Evolutionary conservation across 2,888 invertebrate species (phyloP).

Genomic region (Trichogramma dendrolimi): DNA sequence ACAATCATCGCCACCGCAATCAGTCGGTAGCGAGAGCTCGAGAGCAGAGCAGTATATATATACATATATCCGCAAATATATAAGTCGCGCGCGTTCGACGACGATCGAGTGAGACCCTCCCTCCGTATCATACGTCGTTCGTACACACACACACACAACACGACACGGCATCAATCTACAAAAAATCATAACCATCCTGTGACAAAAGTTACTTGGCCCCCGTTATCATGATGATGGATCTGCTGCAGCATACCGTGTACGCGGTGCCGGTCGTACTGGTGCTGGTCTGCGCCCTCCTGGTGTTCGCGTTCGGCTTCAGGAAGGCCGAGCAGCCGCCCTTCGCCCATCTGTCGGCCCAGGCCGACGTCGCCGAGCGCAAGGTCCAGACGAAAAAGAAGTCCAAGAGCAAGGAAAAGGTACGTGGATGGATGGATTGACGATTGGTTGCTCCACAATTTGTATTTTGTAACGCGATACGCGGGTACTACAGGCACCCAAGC

Average conservation of each 20-base stretch:
- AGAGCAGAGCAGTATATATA: no score
- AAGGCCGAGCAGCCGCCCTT: slow-evolving; percentile 77
- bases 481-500: not conserved
- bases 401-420: slow-evolving; percentile 70
- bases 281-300: slow-evolving; percentile 68
- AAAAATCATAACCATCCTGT: not conserved
- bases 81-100: no score
- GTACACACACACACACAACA: not conserved
- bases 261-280: slow-evolving; percentile 62
- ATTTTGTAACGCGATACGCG: slow-evolving; percentile 1
- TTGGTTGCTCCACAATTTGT: not conserved
- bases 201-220: not conserved
- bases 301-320: slow-evolving; percentile 76
- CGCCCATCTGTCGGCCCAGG: slow-evolving; percentile 63
- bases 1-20: no score
- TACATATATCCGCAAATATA: no score
- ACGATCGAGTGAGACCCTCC: not conserved
- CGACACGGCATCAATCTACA: not conserved
- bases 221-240: slow-evolving; percentile 42
- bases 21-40: no score
- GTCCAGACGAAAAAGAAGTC: slow-evolving; percentile 63
- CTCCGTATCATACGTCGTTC: not conserved
- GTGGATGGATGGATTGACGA: slow-evolving; percentile 31
- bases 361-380: slow-evolving; percentile 64
- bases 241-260: slow-evolving; percentile 51